Base-by-base conservation (phyloP, 2,797 vertebrate genomes). In the Lepus oiostolus region DNA sequence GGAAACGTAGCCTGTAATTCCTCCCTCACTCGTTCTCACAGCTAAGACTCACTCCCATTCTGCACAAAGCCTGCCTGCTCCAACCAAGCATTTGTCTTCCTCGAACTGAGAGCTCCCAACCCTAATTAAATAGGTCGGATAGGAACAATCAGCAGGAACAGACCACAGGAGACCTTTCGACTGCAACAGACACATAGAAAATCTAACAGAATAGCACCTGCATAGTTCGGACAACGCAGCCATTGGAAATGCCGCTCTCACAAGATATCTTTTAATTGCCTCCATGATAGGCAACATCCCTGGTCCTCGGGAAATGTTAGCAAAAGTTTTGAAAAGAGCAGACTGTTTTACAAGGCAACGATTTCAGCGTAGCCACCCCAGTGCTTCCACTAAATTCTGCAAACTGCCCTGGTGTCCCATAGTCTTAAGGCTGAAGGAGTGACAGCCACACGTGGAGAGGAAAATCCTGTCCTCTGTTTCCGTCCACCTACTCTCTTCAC, bases 251-350 rank as follows among this genome's bases (percentile, higher is more conserved):
- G 82, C 74, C 60, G 88, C 81, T 96, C 95, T 98, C 84, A 86
- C 85, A 94, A 94, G 65, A 92, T 83, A 95, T 96, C 97, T 98
- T 94, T 93, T 95, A 96, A 95, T 88, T 88, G 82, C 88, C 10
- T 95, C 96, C 65, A 94, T 93, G 87, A 89, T 89, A 72, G 83
- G 52, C 91, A 91, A 91, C 68, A 93, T 77, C 76, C n/a, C 30
- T 2, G 13, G 17, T 62, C 82, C 62, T 21, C 58, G 89, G 83
- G 82, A 96, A 95, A 92, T 70, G 83, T 84, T 89, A 92, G 85
- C 67, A 54, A 93, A 95, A 85, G 86, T 86, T 92, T 68, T 32
- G 58, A 67, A 89, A 95, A 96, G 71, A 94, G 76, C n/a, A 89
- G 86, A 95, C 94, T 86, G 62, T 88, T 95, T 97, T 94, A 88